Percentiles rank a stretch among this genome's conserved stretches.
Evolutionary conservation across 2,797 vertebrate genomes (phyloP).

Genomic region (Cryptoprocta ferox): DNA sequence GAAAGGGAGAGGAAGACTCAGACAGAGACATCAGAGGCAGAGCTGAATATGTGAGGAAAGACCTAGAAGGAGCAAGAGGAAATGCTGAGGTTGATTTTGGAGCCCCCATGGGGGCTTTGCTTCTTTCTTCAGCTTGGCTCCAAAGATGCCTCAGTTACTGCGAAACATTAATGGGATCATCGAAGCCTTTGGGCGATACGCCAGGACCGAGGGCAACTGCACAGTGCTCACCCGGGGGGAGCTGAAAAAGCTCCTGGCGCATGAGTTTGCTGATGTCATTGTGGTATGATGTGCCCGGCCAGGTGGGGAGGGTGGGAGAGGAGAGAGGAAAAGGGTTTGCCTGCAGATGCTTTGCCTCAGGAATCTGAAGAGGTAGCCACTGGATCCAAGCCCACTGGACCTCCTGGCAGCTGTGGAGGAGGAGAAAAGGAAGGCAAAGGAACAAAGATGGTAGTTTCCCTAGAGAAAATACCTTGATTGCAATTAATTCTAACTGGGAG

Average conservation of each 20-base stretch:
- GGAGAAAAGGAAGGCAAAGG: not conserved
- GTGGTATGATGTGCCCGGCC: conserved; percentile 74
- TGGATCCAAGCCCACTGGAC: not conserved
- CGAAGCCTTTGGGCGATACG: conserved; percentile 86
- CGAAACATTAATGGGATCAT: conserved; percentile 88
- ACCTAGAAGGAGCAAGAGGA: not conserved
- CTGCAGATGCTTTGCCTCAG: not conserved
- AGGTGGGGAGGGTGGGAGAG: not conserved
- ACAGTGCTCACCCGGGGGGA: conserved; percentile 86
- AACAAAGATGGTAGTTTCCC: not conserved
- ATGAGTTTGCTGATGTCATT: conserved; percentile 75
- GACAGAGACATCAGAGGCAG: no score
- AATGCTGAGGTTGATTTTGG: not conserved
- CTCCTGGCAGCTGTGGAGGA: not conserved
- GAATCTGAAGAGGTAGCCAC: not conserved
- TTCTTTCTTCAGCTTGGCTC: conserved; percentile 45
- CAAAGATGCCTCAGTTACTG: conserved; percentile 88
- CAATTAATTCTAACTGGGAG: conserved; percentile 5
- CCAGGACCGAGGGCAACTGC: conserved; percentile 77
- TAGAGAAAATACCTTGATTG: not conserved
- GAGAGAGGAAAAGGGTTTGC: not conserved
- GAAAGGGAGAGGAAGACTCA: not conserved
- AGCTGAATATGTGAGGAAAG: not conserved
- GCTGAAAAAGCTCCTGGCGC: conserved; percentile 87
- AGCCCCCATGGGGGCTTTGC: not conserved